Evolutionary conservation across 2,113 vertebrate genomes (phyloP).

Genomic region (Gymnocephalus cernua): DNA sequence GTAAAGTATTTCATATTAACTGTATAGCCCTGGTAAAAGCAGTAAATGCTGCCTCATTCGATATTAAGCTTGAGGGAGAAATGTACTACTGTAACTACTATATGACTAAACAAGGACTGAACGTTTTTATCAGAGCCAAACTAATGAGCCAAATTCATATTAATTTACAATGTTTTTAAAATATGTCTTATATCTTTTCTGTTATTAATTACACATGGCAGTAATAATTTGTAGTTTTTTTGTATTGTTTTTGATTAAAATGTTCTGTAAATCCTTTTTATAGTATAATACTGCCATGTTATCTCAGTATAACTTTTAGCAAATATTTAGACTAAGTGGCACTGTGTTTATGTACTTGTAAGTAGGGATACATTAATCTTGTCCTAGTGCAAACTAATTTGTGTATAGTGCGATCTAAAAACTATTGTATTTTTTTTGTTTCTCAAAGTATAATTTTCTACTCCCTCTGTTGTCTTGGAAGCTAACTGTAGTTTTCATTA

Average conservation of each 20-base stretch:
- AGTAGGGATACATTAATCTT: conserved; percentile 21
- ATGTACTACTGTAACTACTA: background rate
- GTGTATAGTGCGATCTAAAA: conserved; percentile 30
- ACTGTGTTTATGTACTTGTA: conserved; percentile 21
- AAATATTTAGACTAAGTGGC: conserved; percentile 39
- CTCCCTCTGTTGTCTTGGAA: conserved; percentile 41
- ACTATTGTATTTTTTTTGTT: conserved; percentile 19
- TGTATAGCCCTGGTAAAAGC: background rate
- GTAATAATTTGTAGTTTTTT: background rate
- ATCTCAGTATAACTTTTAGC: conserved; percentile 28
- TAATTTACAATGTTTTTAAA: background rate
- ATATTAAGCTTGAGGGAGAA: background rate
- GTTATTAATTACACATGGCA: background rate
- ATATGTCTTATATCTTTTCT: background rate
- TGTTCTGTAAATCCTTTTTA: conserved; percentile 20
- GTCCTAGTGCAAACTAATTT: conserved; percentile 26
- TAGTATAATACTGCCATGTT: background rate
- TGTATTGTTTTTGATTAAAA: conserved; percentile 17
- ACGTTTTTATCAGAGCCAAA: background rate
- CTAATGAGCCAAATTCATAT: conserved; percentile 30
- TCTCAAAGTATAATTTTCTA: conserved; percentile 63
- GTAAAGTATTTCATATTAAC: conserved; percentile 3
- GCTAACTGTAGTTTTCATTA: conserved; percentile 46
- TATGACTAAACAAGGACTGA: conserved; percentile 18
- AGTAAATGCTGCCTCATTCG: background rate